A percentile compares a stretch with the other conserved stretches of the same genome.
phyloP scores from a whole-genome alignment of 2,113 vertebrate genomes.

The Notothenia rossii region DNA sequence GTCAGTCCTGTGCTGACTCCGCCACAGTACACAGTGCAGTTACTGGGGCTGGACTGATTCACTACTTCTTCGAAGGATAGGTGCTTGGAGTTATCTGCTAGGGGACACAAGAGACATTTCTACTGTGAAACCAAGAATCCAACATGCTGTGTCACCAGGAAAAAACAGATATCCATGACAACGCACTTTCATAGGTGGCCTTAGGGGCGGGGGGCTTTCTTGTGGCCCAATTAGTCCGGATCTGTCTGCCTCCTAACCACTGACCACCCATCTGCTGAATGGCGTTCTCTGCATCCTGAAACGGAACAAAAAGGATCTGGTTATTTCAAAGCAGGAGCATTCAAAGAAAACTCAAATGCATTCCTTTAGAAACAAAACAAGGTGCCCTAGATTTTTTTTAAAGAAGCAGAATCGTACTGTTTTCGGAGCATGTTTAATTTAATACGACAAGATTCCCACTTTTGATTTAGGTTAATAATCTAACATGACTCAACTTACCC shows the following conservation, averaged over 20 bases:
- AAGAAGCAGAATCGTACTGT: too few species aligned
- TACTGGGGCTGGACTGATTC: conserved; percentile 97
- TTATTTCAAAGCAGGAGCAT: background rate
- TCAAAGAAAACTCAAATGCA: background rate
- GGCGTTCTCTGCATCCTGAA: conserved; percentile 95
- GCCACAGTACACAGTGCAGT: conserved; percentile 98
- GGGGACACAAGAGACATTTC: background rate
- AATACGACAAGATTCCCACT: background rate
- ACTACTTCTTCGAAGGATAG: conserved; percentile 97
- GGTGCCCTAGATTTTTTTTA: background rate
- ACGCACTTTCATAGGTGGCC: conserved; percentile 93
- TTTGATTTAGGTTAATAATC: background rate
- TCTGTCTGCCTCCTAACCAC: conserved; percentile 98
- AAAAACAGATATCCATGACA: background rate
- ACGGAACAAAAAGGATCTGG: background rate
- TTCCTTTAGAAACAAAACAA: background rate
- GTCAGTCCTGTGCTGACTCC: conserved; percentile 95
- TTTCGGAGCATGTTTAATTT: background rate
- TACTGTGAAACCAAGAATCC: background rate
- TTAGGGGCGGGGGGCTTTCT: conserved; percentile 98
- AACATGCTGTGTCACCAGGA: background rate
- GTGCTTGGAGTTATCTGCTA: conserved; percentile 91
- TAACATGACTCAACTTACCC: conserved; percentile 84
- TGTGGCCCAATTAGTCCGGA: conserved; percentile 99
- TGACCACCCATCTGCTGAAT: conserved; percentile 99